Conservation (phyloP, 2,113 vertebrate genomes). For the Egretta garzetta region DNA sequence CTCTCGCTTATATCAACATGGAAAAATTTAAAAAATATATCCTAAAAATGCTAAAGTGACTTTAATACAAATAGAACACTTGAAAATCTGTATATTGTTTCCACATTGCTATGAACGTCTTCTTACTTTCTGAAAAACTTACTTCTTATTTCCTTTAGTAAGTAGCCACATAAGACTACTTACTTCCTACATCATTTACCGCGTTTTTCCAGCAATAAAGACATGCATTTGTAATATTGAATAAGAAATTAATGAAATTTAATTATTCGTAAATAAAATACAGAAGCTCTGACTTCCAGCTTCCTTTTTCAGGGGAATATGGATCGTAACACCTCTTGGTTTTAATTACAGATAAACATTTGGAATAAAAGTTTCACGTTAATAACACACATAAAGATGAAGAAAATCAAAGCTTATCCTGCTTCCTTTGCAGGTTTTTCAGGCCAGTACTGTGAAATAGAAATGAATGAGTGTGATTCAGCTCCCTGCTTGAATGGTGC, state of each 20-base stretch:
- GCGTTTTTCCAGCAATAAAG: neutral
- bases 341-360: neutral
- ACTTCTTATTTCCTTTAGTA: neutral
- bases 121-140: neutral
- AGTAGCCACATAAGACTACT: too few species aligned
- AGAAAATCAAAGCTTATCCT: constrained; percentile 42
- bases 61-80: neutral
- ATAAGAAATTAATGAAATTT: neutral
- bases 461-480: constrained; percentile 75
- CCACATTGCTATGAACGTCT: neutral
- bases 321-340: accelerated
- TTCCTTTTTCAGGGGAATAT: neutral
- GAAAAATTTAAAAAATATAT: neutral
- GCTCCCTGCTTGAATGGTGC: constrained; percentile 76
- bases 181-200: neutral
- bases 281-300: neutral
- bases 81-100: neutral
- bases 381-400: neutral
- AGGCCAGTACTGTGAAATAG: constrained; percentile 72
- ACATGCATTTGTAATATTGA: neutral
- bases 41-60: neutral
- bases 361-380: neutral
- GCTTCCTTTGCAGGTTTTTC: constrained; percentile 69
- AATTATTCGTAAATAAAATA: neutral
- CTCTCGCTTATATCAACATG: neutral